Conservation (phyloP, 2,113 vertebrate genomes). For the Prinia subflava region DNA sequence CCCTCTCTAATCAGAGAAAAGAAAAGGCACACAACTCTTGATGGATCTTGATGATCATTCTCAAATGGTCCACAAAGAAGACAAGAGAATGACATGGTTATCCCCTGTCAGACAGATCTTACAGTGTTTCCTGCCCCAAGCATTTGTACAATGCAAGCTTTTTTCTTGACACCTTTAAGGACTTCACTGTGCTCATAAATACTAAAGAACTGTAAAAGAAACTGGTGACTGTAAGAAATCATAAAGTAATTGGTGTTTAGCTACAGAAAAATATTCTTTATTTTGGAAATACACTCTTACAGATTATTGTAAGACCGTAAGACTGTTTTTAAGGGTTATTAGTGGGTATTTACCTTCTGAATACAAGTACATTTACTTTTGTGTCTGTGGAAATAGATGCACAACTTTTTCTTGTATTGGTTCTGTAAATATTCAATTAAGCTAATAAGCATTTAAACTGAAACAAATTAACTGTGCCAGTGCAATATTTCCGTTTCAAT, state of each 20-base stretch:
- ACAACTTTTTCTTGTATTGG: neutral
- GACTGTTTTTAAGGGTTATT: neutral
- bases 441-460: conserved; percentile 35
- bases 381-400: neutral
- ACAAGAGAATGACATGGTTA: neutral
- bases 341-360: neutral
- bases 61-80: neutral
- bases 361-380: neutral
- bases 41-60: neutral
- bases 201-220: neutral
- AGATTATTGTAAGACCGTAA: too few relatives aligned
- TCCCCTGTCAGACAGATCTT: neutral
- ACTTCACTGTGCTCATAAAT: neutral
- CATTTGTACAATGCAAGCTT: neutral
- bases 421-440: conserved; percentile 35
- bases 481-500: conserved; percentile 35
- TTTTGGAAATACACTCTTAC: neutral
- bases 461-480: conserved; percentile 27
- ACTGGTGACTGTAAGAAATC: neutral
- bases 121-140: neutral
- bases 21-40: neutral
- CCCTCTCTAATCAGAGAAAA: neutral
- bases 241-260: neutral
- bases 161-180: neutral
- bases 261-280: neutral